Evolutionary conservation across 2,888 invertebrate species (phyloP).

Genomic region (Sesamia inferens): DNA sequence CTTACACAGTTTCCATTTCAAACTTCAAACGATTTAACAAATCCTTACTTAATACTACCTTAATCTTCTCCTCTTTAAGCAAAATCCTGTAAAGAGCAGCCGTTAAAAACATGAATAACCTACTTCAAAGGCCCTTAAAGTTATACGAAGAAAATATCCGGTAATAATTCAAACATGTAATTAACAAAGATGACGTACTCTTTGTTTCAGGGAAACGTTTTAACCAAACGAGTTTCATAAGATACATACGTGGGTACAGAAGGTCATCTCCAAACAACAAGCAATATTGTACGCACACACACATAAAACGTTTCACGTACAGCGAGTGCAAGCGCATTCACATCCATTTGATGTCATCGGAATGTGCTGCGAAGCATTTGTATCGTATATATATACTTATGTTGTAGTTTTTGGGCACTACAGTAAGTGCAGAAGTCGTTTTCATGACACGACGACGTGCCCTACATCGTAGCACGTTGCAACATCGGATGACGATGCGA

Average conservation of each 20-base stretch:
- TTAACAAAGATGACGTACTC: slow-evolving; percentile 44
- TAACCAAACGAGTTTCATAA: slow-evolving; percentile 20
- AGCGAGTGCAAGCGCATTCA: not conserved
- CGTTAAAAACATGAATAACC: slow-evolving; percentile 31
- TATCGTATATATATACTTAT: not conserved
- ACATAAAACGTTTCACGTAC: not conserved
- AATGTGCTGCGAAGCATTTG: not conserved
- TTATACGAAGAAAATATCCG: slow-evolving; percentile 43
- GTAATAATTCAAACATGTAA: slow-evolving; percentile 51
- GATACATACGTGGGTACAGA: not conserved
- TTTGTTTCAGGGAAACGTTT: slow-evolving; percentile 45
- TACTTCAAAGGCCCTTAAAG: slow-evolving; percentile 16
- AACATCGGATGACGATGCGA: not conserved
- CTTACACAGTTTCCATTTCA: not conserved
- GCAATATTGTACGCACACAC: not conserved
- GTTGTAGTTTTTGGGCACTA: not conserved
- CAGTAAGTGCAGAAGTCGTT: not conserved
- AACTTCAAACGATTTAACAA: slow-evolving; percentile 20
- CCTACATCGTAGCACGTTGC: not conserved
- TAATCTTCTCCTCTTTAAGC: slow-evolving; percentile 16
- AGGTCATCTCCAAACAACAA: not conserved
- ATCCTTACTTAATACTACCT: slow-evolving; percentile 1
- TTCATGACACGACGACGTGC: not conserved
- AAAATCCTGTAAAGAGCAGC: slow-evolving; percentile 6
- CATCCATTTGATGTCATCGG: not conserved